Evolutionary conservation across 2,888 invertebrate genomes (phyloP), one percentile per base, ranked within the genome.

Genomic region (Cyaniris semiargus): DNA sequence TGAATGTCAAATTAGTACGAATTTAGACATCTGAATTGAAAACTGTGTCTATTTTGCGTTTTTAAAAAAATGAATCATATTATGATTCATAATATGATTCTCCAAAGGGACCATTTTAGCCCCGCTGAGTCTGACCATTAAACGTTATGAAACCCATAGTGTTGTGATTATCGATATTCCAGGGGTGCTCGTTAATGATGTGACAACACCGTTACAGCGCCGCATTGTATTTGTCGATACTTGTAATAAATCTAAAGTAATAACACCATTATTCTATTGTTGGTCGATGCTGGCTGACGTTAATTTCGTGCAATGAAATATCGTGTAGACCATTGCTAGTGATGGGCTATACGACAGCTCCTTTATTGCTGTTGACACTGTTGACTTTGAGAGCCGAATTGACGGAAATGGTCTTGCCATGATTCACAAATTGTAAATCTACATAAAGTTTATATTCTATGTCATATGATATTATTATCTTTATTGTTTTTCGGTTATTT

Each of bases 261-360:
- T 82, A 82, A 82, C 81, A 79, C 81, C 79, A 82, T 82, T 82
- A 81, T 82, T 79, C 80, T 77, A 81, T 81, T 80, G 81, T 81
- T 80, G 81, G 77, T 79, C 78, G 74, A 77, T 77, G 77, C 78
- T 78, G 76, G 80, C 78, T 81, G 81, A 81, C 81, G 81, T 81
- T 81, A 81, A 81, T 81, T 81, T 80, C 78, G 81, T 80, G 74
- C 78, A 80, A 78, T 79, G 78, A 75, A 79, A 77, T 81, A 78
- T 80, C 78, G 79, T 81, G 77, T 81, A 80, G 77, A 78, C 79
- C 80, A 78, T 74, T 48, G 48, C 74, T 23, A 74, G 74, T 53
- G 74, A 74, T 74, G 74, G 74, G 44, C 44, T 13, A 21, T 21
- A 31, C 31, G 38, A 66, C 66, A 66, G 31, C 27, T 66, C 66